These are phyloP conservation scores for Timandra comae DNA, from an alignment of 2,888 invertebrate genomes.

Conservation along the genomic window DNA sequence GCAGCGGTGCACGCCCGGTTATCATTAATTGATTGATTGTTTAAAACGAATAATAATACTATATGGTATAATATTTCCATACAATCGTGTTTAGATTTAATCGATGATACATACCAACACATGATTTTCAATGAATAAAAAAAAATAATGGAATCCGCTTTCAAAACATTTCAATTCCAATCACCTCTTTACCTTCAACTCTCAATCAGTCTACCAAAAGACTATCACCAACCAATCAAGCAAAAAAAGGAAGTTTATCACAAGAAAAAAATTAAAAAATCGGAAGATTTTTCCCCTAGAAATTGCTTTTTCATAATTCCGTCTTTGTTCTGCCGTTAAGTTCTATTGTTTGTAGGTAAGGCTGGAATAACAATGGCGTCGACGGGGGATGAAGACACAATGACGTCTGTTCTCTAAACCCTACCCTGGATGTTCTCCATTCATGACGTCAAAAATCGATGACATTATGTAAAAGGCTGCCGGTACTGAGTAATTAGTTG, in stretches of 20 bases:
- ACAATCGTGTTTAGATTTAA: too few relatives aligned
- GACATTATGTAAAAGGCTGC: slow-evolving; percentile 12
- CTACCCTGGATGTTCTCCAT: slow-evolving; percentile 41
- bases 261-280: slow-evolving; percentile 43
- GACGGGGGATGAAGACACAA: slow-evolving; percentile 57
- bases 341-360: slow-evolving; percentile 60
- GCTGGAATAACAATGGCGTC: slow-evolving; percentile 60
- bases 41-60: too few relatives aligned
- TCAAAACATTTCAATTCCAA: too few relatives aligned
- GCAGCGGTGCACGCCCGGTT: too few relatives aligned
- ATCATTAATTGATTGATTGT: too few relatives aligned
- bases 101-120: too few relatives aligned
- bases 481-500: background rate
- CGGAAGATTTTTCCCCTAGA: slow-evolving; percentile 41
- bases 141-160: too few relatives aligned
- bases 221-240: slow-evolving; percentile 8
- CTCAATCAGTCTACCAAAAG: too few relatives aligned
- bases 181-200: too few relatives aligned
- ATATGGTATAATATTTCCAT: too few relatives aligned
- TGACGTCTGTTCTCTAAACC: slow-evolving; percentile 60
- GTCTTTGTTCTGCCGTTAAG: slow-evolving; percentile 56
- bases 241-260: slow-evolving; percentile 6
- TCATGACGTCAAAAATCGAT: slow-evolving; percentile 48
- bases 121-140: too few relatives aligned
- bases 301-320: slow-evolving; percentile 59